Evolutionary conservation across 1,140 invertebrate genomes (phyloP).

Genomic region (Drosophila navojoa): DNA sequence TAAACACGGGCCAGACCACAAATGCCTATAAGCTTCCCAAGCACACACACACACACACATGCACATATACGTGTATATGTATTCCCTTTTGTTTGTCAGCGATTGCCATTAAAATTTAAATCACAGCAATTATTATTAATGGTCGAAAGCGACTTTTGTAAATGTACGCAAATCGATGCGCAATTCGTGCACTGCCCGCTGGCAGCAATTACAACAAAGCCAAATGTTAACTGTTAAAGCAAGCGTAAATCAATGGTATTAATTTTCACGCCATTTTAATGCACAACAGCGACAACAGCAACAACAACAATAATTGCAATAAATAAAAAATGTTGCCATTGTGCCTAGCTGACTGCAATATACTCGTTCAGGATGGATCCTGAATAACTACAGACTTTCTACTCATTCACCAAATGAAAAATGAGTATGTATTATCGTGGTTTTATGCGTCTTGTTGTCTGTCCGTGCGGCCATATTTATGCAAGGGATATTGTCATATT

Average conservation of each 20-base stretch:
- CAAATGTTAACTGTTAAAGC: conserved; percentile 24
- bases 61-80: neutral
- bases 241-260: conserved; percentile 58
- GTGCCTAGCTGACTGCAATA: too few relatives aligned
- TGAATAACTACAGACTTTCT: too few relatives aligned
- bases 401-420: too few relatives aligned
- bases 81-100: conserved; percentile 58
- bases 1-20: conserved; percentile 40
- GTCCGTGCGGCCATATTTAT: too few relatives aligned
- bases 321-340: neutral
- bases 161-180: conserved; percentile 72
- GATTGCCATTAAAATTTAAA: conserved; percentile 83
- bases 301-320: neutral
- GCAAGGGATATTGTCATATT: too few relatives aligned
- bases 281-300: conserved; percentile 21
- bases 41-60: conserved; percentile 6
- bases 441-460: too few relatives aligned
- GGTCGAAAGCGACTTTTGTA: conserved; percentile 70
- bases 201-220: conserved; percentile 25
- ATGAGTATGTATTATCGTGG: too few relatives aligned
- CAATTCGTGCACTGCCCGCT: conserved; percentile 43
- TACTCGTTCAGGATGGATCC: too few relatives aligned
- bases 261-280: conserved; percentile 70
- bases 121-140: conserved; percentile 81
- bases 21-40: conserved; percentile 27